phyloP scores from a whole-genome alignment of 2,797 vertebrate genomes.

The Presbytis comata region DNA sequence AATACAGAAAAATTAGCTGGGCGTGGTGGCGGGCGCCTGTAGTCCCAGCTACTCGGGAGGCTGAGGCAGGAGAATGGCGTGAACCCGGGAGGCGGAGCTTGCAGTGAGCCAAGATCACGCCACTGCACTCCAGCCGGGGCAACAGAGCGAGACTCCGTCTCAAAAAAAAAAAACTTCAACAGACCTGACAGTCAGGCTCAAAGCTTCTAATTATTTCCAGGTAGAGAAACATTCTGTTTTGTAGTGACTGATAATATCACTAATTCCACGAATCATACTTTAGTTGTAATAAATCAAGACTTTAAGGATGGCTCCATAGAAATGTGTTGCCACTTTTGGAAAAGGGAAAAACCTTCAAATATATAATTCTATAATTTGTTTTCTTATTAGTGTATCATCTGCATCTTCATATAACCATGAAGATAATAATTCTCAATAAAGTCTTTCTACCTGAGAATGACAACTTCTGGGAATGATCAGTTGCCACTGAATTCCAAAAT shows the following conservation, averaged over 20 bases:
- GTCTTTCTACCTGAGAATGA: not conserved
- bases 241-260: not conserved
- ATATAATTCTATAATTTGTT: not conserved
- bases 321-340: not conserved
- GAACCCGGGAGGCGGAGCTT: too few species aligned
- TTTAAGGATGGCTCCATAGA: not conserved
- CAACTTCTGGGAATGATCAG: not conserved
- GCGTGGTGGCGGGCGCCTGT: too few species aligned
- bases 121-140: too few species aligned
- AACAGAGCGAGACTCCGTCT: too few species aligned
- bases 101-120: fast-evolving
- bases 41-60: too few species aligned
- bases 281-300: constrained; percentile 14
- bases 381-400: constrained; percentile 24
- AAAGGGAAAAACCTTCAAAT: not conserved
- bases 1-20: too few species aligned
- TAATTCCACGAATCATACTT: not conserved
- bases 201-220: constrained; percentile 15
- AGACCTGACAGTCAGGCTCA: not conserved
- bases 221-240: not conserved
- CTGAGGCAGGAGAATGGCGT: too few species aligned
- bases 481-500: not conserved
- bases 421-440: constrained; percentile 29
- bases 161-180: not conserved
- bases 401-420: not conserved